phyloP scores from a whole-genome alignment of 2,888 invertebrate species.

The Protophormia terraenovae region DNA sequence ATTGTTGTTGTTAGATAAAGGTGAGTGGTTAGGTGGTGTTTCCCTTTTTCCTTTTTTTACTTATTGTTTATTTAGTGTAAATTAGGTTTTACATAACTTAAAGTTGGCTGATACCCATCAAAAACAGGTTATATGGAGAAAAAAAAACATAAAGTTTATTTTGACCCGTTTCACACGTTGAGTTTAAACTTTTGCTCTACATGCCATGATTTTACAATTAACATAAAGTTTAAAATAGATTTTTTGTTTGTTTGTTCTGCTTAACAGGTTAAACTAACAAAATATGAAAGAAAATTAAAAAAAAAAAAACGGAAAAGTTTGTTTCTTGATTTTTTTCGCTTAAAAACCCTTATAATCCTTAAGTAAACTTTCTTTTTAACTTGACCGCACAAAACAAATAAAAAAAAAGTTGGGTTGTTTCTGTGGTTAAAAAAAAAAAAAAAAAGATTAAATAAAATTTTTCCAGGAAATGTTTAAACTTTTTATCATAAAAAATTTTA shows the following conservation, averaged over 20 bases:
- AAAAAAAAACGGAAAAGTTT: not conserved
- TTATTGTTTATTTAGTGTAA: constrained; percentile 35
- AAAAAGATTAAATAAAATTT: constrained; percentile 1
- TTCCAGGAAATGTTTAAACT: constrained; percentile 2
- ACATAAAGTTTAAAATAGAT: constrained; percentile 1
- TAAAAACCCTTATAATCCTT: constrained; percentile 55
- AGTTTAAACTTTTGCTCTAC: constrained; percentile 2
- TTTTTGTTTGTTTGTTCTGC: not conserved
- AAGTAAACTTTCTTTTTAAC: constrained; percentile 68
- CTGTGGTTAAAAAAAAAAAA: constrained; percentile 20
- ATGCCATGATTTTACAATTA: constrained; percentile 8
- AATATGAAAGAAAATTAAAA: not conserved
- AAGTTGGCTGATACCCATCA: not conserved
- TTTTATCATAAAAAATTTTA: too few species aligned
- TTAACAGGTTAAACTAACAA: not conserved
- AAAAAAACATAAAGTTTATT: constrained; percentile 11
- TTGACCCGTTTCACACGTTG: not conserved
- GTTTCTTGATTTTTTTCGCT: not conserved
- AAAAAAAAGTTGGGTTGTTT: constrained; percentile 44
- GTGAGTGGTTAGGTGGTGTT: not conserved
- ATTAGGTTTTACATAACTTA: constrained; percentile 25
- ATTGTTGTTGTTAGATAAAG: not conserved
- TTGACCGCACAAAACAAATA: constrained; percentile 45
- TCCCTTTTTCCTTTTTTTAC: not conserved
- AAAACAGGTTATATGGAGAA: not conserved